Evolutionary conservation across 2,797 vertebrate species (phyloP).

Genomic region (Strix occidentalis): DNA sequence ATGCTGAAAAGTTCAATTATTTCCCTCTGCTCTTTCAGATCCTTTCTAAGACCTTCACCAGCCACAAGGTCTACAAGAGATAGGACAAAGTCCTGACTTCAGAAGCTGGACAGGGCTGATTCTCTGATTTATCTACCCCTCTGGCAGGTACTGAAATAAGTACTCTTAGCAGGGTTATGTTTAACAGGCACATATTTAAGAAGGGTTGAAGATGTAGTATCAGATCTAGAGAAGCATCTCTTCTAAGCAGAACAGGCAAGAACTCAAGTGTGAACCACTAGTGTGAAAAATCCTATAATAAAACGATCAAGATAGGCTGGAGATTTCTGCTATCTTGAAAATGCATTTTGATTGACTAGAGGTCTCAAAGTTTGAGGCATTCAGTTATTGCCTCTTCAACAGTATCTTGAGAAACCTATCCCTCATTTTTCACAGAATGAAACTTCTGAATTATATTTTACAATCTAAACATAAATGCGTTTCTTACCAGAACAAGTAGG

Average conservation of each 20-base stretch:
- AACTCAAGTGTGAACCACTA: background rate
- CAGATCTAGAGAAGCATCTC: background rate
- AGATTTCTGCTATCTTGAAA: background rate
- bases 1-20: background rate
- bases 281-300: background rate
- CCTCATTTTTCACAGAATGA: background rate
- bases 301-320: background rate
- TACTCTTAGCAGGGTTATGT: background rate
- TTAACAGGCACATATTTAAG: background rate
- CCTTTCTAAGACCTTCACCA: background rate
- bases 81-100: background rate
- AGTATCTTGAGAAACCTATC: background rate
- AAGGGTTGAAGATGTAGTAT: background rate
- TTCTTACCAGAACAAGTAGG: background rate
- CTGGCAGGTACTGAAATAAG: background rate
- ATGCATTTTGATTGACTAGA: background rate
- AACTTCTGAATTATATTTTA: background rate
- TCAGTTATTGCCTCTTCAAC: background rate
- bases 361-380: background rate
- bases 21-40: background rate
- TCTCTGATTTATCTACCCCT: background rate
- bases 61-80: background rate
- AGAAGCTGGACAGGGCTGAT: background rate
- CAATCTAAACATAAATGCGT: background rate
- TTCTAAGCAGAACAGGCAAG: background rate